Conservation (phyloP, 2,113 vertebrate genomes). For the Sialia sialis region DNA sequence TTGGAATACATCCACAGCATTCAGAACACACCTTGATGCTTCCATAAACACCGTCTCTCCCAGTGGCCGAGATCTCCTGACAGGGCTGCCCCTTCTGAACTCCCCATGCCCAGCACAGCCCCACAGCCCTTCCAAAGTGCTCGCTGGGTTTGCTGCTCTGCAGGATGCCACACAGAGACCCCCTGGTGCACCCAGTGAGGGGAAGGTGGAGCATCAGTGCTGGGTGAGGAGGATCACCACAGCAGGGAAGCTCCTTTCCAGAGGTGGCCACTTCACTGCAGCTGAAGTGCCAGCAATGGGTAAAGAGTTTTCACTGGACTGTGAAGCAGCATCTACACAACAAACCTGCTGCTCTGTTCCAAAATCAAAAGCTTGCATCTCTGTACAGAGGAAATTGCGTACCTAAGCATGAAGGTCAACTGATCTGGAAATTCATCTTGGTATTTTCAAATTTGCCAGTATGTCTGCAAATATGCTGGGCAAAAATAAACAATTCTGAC, state of each 20-base stretch:
- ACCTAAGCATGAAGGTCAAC: not conserved
- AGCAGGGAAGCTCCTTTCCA: not conserved
- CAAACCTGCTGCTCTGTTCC: not conserved
- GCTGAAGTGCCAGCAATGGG: not conserved
- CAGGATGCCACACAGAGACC: accelerated
- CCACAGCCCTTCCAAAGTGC: not conserved
- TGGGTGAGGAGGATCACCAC: not conserved
- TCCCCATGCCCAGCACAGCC: not conserved
- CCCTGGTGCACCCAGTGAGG: accelerated
- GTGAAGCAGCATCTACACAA: not conserved
- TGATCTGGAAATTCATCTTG: not conserved
- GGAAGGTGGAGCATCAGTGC: not conserved
- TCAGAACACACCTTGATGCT: accelerated
- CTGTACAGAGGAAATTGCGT: not conserved
- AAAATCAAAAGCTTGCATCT: not conserved
- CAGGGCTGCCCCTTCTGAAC: not conserved
- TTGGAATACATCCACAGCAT: not conserved
- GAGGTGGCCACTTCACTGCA: not conserved
- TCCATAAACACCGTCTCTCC: not conserved
- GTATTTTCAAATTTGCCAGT: not conserved
- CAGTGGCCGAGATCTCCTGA: accelerated
- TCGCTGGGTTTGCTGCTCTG: not conserved
- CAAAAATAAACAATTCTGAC: not conserved
- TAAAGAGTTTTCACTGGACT: not conserved
- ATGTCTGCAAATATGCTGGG: not conserved